Evolutionary conservation across 35 echinoderm and acorn worm genomes (phyloP).

Genomic region (Heliocidaris erythrogramma): DNA sequence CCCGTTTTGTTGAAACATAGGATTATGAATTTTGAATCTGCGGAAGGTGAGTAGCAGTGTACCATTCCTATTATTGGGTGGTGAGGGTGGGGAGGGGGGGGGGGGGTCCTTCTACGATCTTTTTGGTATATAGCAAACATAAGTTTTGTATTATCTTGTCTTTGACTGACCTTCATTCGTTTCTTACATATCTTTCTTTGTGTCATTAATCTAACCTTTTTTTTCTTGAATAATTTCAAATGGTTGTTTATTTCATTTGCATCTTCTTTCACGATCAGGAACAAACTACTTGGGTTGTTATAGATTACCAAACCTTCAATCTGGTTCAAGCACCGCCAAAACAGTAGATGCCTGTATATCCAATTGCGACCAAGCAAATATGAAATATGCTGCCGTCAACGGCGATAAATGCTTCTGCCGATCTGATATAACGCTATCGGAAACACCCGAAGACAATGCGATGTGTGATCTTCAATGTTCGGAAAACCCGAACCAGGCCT

Average conservation of each 20-base stretch:
- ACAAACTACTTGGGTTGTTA: neutral
- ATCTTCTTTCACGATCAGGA: neutral
- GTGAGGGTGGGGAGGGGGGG: no score
- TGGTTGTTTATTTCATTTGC: neutral
- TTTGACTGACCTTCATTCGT: no score
- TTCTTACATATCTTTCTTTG: no score
- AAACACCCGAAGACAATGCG: neutral
- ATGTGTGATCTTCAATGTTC: neutral
- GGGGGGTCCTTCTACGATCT: no score
- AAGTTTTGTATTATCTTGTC: no score
- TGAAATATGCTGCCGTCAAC: slow-evolving; percentile 27
- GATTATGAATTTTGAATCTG: neutral
- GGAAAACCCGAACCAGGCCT: neutral
- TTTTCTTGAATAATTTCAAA: no score
- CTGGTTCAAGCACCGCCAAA: neutral
- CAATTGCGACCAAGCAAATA: slow-evolving; percentile 1
- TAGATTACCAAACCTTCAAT: neutral
- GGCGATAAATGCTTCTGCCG: neutral
- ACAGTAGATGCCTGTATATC: neutral
- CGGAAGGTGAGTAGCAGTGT: neutral
- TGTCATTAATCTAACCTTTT: no score
- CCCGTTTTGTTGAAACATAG: neutral
- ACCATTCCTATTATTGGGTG: no score
- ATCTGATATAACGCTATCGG: neutral
- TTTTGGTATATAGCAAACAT: no score